These are phyloP conservation scores for Brachionus rotundiformis DNA, from an alignment of 1,140 invertebrate genomes.

Conservation along the genomic window DNA sequence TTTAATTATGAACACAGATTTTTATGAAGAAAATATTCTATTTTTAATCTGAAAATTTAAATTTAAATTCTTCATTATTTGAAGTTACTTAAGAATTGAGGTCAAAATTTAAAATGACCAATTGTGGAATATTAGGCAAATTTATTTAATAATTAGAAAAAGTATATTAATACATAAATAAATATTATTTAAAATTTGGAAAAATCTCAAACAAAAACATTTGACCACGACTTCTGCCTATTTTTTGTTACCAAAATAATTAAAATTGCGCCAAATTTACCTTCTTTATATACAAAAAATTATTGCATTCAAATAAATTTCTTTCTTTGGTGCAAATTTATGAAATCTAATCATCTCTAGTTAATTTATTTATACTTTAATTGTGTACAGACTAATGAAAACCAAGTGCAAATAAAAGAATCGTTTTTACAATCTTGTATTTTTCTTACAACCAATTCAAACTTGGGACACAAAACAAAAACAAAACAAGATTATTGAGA, in stretches of 20 bases:
- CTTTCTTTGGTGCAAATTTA: too few relatives aligned
- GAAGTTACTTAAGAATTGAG: background rate
- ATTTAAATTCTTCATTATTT: too few relatives aligned
- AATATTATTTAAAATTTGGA: too few relatives aligned
- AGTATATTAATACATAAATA: too few relatives aligned
- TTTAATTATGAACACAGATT: too few relatives aligned
- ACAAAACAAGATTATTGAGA: background rate
- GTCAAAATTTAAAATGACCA: background rate
- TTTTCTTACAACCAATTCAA: background rate
- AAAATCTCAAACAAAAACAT: too few relatives aligned
- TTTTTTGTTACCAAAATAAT: background rate
- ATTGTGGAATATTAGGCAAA: background rate
- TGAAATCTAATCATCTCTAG: background rate
- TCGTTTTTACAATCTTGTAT: background rate
- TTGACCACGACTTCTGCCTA: too few relatives aligned
- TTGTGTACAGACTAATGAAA: conserved; percentile 4
- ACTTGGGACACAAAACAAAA: background rate
- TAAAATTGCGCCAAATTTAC: background rate
- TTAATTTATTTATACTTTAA: background rate
- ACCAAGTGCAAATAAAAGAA: background rate
- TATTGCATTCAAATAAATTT: too few relatives aligned
- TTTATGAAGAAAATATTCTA: too few relatives aligned
- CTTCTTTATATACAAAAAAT: too few relatives aligned
- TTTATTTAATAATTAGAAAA: background rate
- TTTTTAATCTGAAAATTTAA: too few relatives aligned